Conservation (phyloP, 2,797 vertebrate species). For the Sparidentex hasta region DNA sequence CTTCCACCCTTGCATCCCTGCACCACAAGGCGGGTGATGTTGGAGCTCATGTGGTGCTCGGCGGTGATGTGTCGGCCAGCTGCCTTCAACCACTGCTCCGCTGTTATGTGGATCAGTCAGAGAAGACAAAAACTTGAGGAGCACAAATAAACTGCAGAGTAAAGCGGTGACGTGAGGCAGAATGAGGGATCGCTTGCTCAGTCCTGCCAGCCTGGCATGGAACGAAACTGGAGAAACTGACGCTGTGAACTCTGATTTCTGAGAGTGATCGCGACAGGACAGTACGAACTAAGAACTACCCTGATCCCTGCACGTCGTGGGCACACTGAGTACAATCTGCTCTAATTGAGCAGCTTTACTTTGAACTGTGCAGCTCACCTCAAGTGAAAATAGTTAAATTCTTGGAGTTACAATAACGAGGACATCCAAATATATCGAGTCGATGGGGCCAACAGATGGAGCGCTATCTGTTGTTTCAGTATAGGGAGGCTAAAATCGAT, state of each 20-base stretch:
- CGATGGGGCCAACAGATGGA: too few relatives aligned
- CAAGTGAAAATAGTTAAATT: background rate
- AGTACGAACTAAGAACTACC: background rate
- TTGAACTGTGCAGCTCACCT: background rate
- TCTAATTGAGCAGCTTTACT: background rate
- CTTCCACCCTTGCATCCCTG: conserved; percentile 46
- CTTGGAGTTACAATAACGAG: background rate
- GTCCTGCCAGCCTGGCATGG: conserved; percentile 36
- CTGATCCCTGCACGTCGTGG: conserved; percentile 1
- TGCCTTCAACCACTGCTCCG: conserved; percentile 40
- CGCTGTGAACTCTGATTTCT: background rate
- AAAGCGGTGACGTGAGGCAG: conserved; percentile 29
- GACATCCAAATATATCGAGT: background rate
- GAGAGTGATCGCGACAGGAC: conserved; percentile 15
- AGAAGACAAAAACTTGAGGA: conserved; percentile 36
- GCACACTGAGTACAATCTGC: background rate
- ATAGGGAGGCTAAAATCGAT: too few relatives aligned
- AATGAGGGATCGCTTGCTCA: conserved; percentile 10
- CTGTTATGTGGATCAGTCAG: conserved; percentile 34
- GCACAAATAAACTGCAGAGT: conserved; percentile 33
- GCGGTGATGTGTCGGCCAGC: conserved; percentile 51
- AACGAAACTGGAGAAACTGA: background rate
- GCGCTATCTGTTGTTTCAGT: too few relatives aligned
- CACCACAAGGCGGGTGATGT: conserved; percentile 56
- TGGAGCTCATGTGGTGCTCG: conserved; percentile 41